Percentiles rank a stretch among this genome's conserved stretches.
Evolutionary conservation across 2,113 vertebrate genomes (phyloP).

Genomic region (Arvicanthis niloticus): DNA sequence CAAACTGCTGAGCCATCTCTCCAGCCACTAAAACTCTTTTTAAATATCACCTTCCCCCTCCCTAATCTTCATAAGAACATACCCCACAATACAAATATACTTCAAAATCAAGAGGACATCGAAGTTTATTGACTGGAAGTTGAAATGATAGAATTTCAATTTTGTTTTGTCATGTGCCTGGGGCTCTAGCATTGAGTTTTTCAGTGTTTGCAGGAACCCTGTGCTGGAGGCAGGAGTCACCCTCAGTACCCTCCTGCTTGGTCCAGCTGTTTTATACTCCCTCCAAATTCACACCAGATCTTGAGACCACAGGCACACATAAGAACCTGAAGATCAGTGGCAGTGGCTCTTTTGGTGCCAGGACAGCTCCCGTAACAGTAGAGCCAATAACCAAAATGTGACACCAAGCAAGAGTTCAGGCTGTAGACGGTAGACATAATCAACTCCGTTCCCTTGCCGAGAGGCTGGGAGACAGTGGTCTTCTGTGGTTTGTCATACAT

Average conservation of each 20-base stretch:
- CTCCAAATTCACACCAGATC: not conserved
- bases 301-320: not conserved
- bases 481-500: not conserved
- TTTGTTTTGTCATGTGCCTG: not conserved
- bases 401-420: not conserved
- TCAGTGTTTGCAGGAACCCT: not conserved
- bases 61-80: not conserved
- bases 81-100: not conserved
- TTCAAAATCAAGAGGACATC: not conserved
- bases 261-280: not conserved
- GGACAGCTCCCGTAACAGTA: not conserved
- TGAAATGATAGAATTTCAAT: not conserved
- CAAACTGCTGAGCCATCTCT: not conserved
- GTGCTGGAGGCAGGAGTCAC: not conserved
- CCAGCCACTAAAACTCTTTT: no score
- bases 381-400: fast-evolving
- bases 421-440: not conserved
- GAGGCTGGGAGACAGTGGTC: not conserved
- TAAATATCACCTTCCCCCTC: not conserved
- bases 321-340: not conserved
- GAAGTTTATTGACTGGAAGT: conserved; percentile 6
- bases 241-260: not conserved
- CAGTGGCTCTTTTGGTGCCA: not conserved
- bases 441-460: not conserved
- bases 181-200: not conserved